Percentiles rank a stretch among this genome's conserved stretches.
phyloP scores from a whole-genome alignment of 2,888 invertebrate species.

The Trimorus sp. region DNA sequence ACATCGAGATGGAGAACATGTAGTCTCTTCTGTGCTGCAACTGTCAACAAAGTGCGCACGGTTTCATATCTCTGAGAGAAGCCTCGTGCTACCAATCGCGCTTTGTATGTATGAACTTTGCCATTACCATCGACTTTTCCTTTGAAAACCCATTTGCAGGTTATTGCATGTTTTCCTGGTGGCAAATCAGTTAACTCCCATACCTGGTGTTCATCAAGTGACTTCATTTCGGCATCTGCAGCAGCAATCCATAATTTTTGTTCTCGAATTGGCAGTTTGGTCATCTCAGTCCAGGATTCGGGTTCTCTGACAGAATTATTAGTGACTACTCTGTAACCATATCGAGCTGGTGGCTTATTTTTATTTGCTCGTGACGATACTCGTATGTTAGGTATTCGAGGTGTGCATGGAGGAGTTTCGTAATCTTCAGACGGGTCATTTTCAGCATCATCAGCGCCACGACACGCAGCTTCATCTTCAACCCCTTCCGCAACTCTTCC shows the following conservation, averaged over 20 bases:
- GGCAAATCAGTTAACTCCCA: constrained; percentile 67
- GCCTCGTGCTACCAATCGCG: too few species aligned
- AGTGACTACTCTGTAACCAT: background rate
- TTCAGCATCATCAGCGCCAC: too few species aligned
- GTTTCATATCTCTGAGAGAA: too few species aligned
- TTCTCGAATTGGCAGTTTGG: background rate
- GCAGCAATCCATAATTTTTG: constrained; percentile 45
- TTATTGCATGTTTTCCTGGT: constrained; percentile 54
- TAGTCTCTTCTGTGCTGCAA: constrained; percentile 52
- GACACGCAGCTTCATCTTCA: too few species aligned
- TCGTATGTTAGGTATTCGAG: background rate
- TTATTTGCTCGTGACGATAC: too few species aligned
- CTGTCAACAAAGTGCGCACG: constrained; percentile 63
- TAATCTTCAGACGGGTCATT: constrained; percentile 22
- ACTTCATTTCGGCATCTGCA: constrained; percentile 66
- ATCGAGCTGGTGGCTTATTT: background rate
- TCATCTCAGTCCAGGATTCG: background rate
- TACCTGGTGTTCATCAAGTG: constrained; percentile 65
- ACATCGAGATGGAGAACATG: constrained; percentile 62
- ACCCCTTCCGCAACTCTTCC: too few species aligned
- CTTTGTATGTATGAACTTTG: background rate
- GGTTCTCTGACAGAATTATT: background rate
- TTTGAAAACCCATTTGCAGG: constrained; percentile 71
- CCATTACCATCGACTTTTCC: constrained; percentile 45
- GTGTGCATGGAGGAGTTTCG: background rate